phyloP scores from a whole-genome alignment of 1,140 invertebrate species.

The Charaxes varanes region DNA sequence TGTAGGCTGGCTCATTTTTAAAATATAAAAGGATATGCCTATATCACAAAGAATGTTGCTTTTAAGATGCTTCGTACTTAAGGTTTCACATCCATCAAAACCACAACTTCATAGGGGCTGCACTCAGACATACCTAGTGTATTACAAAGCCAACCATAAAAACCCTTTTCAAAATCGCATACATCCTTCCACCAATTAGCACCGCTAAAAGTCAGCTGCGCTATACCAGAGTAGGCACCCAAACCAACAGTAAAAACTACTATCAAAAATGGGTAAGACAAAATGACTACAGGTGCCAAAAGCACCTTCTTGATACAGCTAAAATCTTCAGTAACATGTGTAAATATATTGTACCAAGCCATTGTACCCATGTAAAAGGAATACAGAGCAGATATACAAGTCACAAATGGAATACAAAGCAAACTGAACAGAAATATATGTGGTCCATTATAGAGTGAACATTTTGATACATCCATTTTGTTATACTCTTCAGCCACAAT shows the following conservation, averaged over 20 bases:
- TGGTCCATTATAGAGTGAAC: slow-evolving; percentile 76
- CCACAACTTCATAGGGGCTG: slow-evolving; percentile 79
- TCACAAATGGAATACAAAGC: slow-evolving; percentile 79
- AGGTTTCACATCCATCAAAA: slow-evolving; percentile 67
- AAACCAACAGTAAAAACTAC: slow-evolving; percentile 78
- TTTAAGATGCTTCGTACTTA: slow-evolving; percentile 8
- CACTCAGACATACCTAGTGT: slow-evolving; percentile 81
- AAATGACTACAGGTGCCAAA: slow-evolving; percentile 80
- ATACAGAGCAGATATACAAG: slow-evolving; percentile 77
- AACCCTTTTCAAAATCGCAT: slow-evolving; percentile 85
- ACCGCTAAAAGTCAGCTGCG: slow-evolving; percentile 81
- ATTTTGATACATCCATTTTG: slow-evolving; percentile 74
- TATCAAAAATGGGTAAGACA: slow-evolving; percentile 83
- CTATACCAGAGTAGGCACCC: slow-evolving; percentile 80
- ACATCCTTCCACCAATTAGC: slow-evolving; percentile 82
- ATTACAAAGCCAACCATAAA: slow-evolving; percentile 85
- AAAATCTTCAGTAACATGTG: slow-evolving; percentile 81
- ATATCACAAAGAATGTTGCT: neutral
- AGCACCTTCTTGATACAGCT: slow-evolving; percentile 76
- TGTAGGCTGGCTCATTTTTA: no score
- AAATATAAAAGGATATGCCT: slow-evolving; percentile 1
- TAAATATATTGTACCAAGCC: slow-evolving; percentile 86
- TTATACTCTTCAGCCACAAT: slow-evolving; percentile 77
- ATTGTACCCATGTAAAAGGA: slow-evolving; percentile 85
- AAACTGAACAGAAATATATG: slow-evolving; percentile 81